Base-by-base conservation (phyloP, 2,888 invertebrate species). In the Andricus quercusramuli region DNA sequence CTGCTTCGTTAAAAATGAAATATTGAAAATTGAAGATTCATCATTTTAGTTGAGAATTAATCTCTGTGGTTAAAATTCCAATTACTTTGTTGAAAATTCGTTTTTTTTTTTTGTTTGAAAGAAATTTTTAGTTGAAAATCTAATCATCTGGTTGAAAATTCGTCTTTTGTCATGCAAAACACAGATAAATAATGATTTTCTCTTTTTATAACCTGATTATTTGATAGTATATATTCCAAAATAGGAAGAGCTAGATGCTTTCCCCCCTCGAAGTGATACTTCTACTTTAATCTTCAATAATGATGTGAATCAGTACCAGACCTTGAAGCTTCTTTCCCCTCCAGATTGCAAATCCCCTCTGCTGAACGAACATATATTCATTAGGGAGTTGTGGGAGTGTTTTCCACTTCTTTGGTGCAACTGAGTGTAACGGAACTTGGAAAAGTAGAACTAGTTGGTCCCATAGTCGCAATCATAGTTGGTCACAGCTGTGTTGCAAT, bases 281-380 rank as follows among this genome's bases (percentile, higher is more conserved):
- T 25, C 29, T 15, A 64, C 64, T 25, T 25, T 64, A 15, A 64
- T 25, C 6, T 29, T 64, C 17, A 6, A 29, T 25, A 29, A 25
- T 8, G 29, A 64, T 64, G 29, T 6, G 8, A 64, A 29, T 64
- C 13, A 13, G 22, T 15, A 62, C 13, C 22, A 20, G 32, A 37
- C n/a, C 66, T 67, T 37, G n/a, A 47, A 74, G 25, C 32, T n/a
- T 32, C 11, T 74, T 74, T 74, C 74, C 74, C 56, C 74, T 22
- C 74, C 29, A 74, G 51, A 37, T 59, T 74, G 29, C 32, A 32
- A 5, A 56, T 51, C 56, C 32, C 56, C 74, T 32, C 74, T 74
- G 8, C 32, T 11, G 41, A n/a, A 67, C 15, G 22, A 37, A 13
- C 41, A 17, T 47, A 68, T 25, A 68, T 15, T n/a, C 20, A 70